phyloP scores from a whole-genome alignment of 2,888 invertebrate species.

The Cheilosia grossa region DNA sequence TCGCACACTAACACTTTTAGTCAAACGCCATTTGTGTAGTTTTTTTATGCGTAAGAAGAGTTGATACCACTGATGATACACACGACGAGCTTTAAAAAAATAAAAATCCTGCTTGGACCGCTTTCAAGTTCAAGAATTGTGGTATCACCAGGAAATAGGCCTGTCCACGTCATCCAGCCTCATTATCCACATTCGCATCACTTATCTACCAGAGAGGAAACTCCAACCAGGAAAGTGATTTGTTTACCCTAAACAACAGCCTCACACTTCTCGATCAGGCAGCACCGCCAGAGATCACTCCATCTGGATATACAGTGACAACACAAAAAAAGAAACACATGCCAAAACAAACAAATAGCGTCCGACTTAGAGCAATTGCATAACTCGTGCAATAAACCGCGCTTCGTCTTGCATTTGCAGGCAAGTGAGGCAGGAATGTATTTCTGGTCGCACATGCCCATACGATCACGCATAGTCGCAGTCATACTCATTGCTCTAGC shows the following conservation, averaged over 20 bases:
- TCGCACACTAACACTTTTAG: too few relatives aligned
- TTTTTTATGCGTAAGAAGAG: too few relatives aligned
- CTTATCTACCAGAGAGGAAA: not conserved
- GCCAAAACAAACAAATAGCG: slow-evolving; percentile 40
- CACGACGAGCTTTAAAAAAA: too few relatives aligned
- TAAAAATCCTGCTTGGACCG: too few relatives aligned
- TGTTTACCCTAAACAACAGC: slow-evolving; percentile 4
- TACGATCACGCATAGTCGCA: slow-evolving; percentile 54
- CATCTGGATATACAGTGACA: slow-evolving; percentile 57
- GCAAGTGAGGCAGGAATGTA: slow-evolving; percentile 33
- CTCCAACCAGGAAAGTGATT: not conserved
- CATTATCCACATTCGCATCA: too few relatives aligned
- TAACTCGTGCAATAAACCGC: slow-evolving; percentile 50
- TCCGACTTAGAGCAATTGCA: slow-evolving; percentile 44
- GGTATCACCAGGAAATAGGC: too few relatives aligned
- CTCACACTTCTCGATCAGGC: not conserved
- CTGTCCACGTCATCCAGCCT: too few relatives aligned
- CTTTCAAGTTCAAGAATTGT: too few relatives aligned
- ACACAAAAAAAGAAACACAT: slow-evolving; percentile 5
- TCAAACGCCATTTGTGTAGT: too few relatives aligned
- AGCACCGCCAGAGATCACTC: not conserved
- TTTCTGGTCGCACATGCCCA: slow-evolving; percentile 52
- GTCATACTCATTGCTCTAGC: slow-evolving; percentile 6
- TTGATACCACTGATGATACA: fast-evolving
- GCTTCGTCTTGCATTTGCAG: slow-evolving; percentile 53